Conservation (phyloP, 30 jellyfish, hydroid and myxozoan species). For the Nemopilema nomurai region DNA sequence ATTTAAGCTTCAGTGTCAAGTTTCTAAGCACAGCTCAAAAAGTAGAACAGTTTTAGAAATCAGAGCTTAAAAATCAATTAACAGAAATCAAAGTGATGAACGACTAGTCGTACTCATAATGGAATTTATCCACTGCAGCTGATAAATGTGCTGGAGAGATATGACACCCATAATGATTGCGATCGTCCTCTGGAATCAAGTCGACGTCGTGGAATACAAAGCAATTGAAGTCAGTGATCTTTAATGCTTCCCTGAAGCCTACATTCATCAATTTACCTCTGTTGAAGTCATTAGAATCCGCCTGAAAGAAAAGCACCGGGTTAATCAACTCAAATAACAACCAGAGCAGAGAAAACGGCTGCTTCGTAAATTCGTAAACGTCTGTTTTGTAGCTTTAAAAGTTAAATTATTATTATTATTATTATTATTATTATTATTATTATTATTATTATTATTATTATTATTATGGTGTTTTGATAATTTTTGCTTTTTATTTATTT, state of each 20-base stretch:
- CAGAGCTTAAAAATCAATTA: too few relatives aligned
- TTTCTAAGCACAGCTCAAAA: too few relatives aligned
- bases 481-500: too few relatives aligned
- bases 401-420: too few relatives aligned
- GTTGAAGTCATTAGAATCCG: conserved; percentile 71
- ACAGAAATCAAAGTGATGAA: too few relatives aligned
- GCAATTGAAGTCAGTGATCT: conserved; percentile 62
- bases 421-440: too few relatives aligned
- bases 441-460: too few relatives aligned
- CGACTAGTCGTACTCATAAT: conserved; percentile 25
- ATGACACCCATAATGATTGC: conserved; percentile 78
- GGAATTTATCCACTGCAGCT: conserved; percentile 83
- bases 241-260: conserved; percentile 74
- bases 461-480: too few relatives aligned
- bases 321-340: neutral
- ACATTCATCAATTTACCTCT: conserved; percentile 94
- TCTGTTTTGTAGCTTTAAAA: neutral
- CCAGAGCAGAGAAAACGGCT: neutral
- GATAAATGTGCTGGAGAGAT: conserved; percentile 94
- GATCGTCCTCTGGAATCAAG: conserved; percentile 89
- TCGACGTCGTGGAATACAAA: conserved; percentile 95
- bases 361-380: neutral
- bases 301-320: conserved; percentile 39
- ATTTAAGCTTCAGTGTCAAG: too few relatives aligned
- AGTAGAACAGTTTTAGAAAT: too few relatives aligned